Percentiles rank a stretch among this genome's conserved stretches.
These are phyloP conservation scores for Arctocebus calabarensis DNA, from an alignment of 2,797 vertebrate genomes.

Conservation along the genomic window DNA sequence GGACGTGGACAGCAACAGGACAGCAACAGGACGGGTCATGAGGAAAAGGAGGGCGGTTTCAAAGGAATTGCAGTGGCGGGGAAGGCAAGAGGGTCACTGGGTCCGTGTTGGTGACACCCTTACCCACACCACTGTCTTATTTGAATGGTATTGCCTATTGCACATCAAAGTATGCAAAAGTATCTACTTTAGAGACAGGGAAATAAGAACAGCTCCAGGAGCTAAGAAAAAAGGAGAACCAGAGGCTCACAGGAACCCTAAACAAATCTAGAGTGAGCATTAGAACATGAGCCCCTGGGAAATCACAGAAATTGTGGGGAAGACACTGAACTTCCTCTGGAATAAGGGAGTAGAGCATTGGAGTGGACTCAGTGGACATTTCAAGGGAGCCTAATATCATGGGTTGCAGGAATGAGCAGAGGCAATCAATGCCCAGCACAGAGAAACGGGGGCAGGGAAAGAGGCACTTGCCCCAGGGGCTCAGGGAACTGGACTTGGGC, in stretches of 20 bases:
- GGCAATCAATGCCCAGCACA: background rate
- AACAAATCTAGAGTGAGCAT: background rate
- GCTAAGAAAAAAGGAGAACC: background rate
- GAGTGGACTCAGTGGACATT: background rate
- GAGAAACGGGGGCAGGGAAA: background rate
- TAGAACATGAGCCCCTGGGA: background rate
- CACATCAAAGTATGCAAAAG: background rate
- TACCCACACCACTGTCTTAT: background rate
- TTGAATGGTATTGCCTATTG: background rate
- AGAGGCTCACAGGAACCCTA: background rate
- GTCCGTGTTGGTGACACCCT: background rate
- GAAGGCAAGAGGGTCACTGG: background rate
- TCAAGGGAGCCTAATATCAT: background rate
- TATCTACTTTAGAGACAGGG: background rate
- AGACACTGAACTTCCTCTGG: background rate
- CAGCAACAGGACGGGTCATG: background rate
- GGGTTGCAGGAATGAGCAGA: background rate
- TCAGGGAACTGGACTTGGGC: background rate
- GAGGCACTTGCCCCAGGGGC: background rate
- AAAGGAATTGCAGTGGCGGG: background rate
- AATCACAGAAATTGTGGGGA: background rate
- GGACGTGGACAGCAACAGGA: too few species aligned
- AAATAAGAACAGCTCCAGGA: background rate
- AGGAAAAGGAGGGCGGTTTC: background rate
- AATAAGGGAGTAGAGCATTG: background rate